A percentile compares a stretch with the other conserved stretches of the same genome.
phyloP scores from a whole-genome alignment of 2,797 vertebrate species.

The Brotogeris chrysoptera region DNA sequence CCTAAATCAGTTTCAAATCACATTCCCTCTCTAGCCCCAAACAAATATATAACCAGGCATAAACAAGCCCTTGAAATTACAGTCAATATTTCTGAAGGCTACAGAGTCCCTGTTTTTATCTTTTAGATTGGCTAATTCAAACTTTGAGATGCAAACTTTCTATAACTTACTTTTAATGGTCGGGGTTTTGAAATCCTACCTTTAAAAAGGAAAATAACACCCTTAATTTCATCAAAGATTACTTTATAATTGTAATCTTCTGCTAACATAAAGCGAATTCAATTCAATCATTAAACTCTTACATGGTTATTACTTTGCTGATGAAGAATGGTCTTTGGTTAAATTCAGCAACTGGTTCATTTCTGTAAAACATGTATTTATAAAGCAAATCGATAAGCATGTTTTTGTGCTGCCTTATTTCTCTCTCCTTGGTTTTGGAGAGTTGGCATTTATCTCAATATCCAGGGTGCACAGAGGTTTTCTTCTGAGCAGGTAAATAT shows the following conservation, averaged over 20 bases:
- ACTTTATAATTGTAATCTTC: background rate
- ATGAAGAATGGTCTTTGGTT: background rate
- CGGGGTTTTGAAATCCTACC: background rate
- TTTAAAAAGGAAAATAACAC: background rate
- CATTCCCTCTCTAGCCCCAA: background rate
- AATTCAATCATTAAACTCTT: background rate
- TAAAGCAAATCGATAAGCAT: background rate
- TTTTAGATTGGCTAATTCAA: background rate
- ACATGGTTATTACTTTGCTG: background rate
- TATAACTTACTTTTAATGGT: background rate
- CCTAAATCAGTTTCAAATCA: background rate
- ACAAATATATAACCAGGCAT: rapidly evolving
- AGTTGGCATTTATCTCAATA: background rate
- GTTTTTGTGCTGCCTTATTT: background rate
- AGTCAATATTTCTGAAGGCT: background rate
- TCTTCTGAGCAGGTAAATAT: background rate
- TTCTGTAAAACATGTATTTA: background rate
- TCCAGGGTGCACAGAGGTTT: background rate
- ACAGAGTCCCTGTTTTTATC: background rate
- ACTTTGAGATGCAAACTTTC: background rate
- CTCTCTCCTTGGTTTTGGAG: background rate
- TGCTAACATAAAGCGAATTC: background rate
- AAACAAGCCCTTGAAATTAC: background rate
- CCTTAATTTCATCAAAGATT: background rate
- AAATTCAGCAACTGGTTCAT: background rate